phyloP scores from a whole-genome alignment of 2,797 vertebrate genomes.

The Antennarius maculatus region DNA sequence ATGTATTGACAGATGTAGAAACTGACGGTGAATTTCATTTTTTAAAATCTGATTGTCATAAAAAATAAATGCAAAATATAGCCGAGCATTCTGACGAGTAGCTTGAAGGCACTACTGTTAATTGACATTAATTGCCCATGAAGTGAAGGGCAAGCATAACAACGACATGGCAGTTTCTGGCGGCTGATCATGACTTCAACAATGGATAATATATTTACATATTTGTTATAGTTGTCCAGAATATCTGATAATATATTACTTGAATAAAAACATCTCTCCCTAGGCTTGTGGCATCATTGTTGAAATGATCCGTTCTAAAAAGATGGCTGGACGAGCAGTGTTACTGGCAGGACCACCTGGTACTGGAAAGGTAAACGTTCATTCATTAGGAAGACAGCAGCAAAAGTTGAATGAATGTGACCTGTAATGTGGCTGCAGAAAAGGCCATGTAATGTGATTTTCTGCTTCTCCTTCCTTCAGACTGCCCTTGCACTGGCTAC shows the following conservation, averaged over 20 bases:
- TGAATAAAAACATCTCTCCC: background rate
- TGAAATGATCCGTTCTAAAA: constrained; percentile 96
- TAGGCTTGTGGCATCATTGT: constrained; percentile 97
- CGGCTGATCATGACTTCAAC: too few species aligned
- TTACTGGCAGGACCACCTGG: constrained; percentile 96
- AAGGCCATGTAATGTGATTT: background rate
- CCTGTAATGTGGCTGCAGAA: background rate
- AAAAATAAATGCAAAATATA: too few species aligned
- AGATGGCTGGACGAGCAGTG: constrained; percentile 97
- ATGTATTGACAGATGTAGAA: too few species aligned
- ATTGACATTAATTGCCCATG: too few species aligned
- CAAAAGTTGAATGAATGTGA: background rate
- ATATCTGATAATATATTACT: background rate
- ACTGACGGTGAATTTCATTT: too few species aligned
- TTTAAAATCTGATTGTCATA: too few species aligned
- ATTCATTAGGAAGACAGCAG: background rate
- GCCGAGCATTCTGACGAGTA: too few species aligned
- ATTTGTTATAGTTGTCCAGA: background rate
- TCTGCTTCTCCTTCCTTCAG: constrained; percentile 65
- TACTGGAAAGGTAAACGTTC: constrained; percentile 91
- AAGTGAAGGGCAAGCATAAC: too few species aligned
- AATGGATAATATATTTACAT: too few species aligned
- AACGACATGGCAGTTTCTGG: too few species aligned
- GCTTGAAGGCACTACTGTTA: too few species aligned
- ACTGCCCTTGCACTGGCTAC: constrained; percentile 96